Evolutionary conservation across 2,888 invertebrate species (phyloP), one percentile per base, ranked within the genome.

Genomic region (Stenichneumon culpator): DNA sequence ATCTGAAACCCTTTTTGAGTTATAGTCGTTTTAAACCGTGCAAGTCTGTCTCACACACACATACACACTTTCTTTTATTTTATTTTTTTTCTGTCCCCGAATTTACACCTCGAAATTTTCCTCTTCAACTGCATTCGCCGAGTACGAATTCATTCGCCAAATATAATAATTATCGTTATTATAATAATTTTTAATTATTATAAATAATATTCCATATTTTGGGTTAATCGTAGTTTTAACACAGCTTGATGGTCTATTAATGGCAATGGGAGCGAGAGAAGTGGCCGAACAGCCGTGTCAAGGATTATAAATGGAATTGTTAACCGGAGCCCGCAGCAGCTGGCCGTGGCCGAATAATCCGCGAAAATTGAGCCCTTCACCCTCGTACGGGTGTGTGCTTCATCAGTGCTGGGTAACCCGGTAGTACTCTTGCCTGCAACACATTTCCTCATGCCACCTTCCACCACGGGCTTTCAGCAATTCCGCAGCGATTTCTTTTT

Each of bases 331-430:
- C 60, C 11, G 32, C 32, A 28, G 60, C 60, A 63, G 60, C 60
- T 63, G 60, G 60, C 60, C 28, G 25, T 63, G 32, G 60, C 60
- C 60, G 60, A 50, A 50, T 74, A 60, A 63, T 65, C 65, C 63
- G 50, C 47, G 47, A 54, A 75, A 75, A 65, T 65, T 19, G 65
- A 75, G 75, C 75, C 75, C 63, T 63, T 75, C 63, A 16, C n/a
- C 47, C 47, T 50, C 50, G 14, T 32, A 44, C 60, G 3, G 14
- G 16, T 16, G 32, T 28, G 32, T 63, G 25, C 60, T 14, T 28
- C 60, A 28, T 16, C 28, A 28, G 60, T 32, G 60, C 32, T 2
- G 28, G 28, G 60, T 63, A 32, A 32, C 28, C n/a, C 60, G 16
- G 16, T 16, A 32, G 5, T 32, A n/a, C 60, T 32, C 60, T 25